Evolutionary conservation across 2,888 invertebrate genomes (phyloP).

Genomic region (Phragmatobia fuliginosa): DNA sequence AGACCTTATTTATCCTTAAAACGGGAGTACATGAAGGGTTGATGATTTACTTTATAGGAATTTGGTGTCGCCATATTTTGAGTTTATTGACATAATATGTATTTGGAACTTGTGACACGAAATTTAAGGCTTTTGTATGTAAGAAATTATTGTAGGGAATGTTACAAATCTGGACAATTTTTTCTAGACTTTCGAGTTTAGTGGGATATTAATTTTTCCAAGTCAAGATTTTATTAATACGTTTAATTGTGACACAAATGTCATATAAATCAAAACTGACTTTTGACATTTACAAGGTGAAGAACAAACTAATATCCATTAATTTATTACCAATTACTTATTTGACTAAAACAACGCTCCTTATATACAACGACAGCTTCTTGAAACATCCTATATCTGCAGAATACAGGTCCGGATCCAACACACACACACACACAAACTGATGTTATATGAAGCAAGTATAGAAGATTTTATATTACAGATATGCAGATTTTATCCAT

Average conservation of each 20-base stretch:
- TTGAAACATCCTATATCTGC: not conserved
- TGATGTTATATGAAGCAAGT: not conserved
- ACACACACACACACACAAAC: not conserved
- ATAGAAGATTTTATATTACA: not conserved
- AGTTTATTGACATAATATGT: not conserved
- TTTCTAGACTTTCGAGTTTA: not conserved
- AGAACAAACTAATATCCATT: not conserved
- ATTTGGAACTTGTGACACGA: not conserved
- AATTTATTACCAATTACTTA: not conserved
- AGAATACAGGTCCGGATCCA: not conserved
- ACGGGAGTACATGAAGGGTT: slow-evolving; percentile 14
- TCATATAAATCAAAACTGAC: not conserved
- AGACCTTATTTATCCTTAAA: slow-evolving; percentile 38
- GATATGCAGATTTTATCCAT: slow-evolving; percentile 10
- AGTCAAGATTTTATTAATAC: too few species aligned
- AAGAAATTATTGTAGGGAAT: not conserved
- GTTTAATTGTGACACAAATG: not conserved
- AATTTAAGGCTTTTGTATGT: not conserved
- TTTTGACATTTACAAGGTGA: not conserved
- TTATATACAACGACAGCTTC: too few species aligned
- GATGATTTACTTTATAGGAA: not conserved
- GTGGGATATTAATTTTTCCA: too few species aligned
- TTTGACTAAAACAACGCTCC: too few species aligned
- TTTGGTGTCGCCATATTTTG: not conserved
- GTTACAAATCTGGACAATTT: not conserved